Evolutionary conservation across 2,888 invertebrate genomes (phyloP).

Genomic region (Choreutis nemorana): DNA sequence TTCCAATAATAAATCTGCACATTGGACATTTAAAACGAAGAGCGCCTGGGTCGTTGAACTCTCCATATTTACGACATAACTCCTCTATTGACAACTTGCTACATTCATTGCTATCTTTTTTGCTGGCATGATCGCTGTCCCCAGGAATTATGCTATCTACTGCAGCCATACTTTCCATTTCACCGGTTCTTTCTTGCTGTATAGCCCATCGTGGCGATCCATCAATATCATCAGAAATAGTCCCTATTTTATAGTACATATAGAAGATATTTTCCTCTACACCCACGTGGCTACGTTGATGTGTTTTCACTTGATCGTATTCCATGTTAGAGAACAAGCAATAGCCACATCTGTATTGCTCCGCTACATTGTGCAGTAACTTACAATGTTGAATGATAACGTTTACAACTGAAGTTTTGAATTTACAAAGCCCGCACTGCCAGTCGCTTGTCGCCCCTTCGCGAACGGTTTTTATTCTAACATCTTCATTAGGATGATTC

Average conservation of each 20-base stretch:
- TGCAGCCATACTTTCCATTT: no score
- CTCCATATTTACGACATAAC: constrained; percentile 31
- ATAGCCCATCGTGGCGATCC: constrained; percentile 39
- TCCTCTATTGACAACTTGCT: no score
- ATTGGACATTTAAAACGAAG: constrained; percentile 68
- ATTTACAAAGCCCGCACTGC: constrained; percentile 75
- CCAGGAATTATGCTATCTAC: no score
- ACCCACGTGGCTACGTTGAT: no score
- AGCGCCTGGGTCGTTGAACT: constrained; percentile 58
- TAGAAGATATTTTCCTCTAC: no score
- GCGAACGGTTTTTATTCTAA: constrained; percentile 42
- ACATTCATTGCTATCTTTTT: no score
- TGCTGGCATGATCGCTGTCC: no score
- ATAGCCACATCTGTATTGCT: constrained; percentile 75
- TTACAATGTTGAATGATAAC: constrained; percentile 69
- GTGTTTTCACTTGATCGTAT: no score
- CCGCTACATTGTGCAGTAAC: constrained; percentile 68
- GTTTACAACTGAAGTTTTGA: constrained; percentile 63
- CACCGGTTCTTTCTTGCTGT: constrained; percentile 26
- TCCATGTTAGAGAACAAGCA: no score
- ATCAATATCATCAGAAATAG: constrained; percentile 29
- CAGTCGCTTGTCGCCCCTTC: constrained; percentile 56
- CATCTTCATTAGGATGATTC: constrained; percentile 54
- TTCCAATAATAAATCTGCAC: constrained; percentile 66
- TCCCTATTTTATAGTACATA: constrained; percentile 62